These are phyloP conservation scores for Teleopsis dalmanni DNA, from an alignment of 1,140 invertebrate genomes.

Conservation along the genomic window DNA sequence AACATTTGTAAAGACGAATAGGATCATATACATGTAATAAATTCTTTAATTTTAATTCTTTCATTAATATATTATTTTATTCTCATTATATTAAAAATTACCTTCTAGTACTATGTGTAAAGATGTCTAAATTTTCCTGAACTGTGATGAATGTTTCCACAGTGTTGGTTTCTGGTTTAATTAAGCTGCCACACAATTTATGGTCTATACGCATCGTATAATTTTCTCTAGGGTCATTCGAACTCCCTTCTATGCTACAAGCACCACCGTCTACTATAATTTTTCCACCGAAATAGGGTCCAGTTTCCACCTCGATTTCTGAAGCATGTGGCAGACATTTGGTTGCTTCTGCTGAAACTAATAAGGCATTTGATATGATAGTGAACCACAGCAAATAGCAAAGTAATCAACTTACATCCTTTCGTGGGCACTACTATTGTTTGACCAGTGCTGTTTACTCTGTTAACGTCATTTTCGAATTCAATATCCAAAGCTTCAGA, in stretches of 20 bases:
- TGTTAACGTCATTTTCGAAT: constrained; percentile 30
- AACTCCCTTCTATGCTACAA: constrained; percentile 56
- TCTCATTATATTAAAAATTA: too few relatives aligned
- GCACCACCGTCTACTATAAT: constrained; percentile 58
- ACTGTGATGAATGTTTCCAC: constrained; percentile 72
- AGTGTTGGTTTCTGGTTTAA: constrained; percentile 58
- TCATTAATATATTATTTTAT: too few relatives aligned
- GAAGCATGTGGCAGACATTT: constrained; percentile 66
- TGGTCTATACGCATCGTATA: constrained; percentile 69
- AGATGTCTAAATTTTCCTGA: constrained; percentile 70
- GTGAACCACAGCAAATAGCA: not conserved
- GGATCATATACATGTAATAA: constrained; percentile 5
- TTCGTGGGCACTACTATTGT: constrained; percentile 64
- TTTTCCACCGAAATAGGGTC: constrained; percentile 65
- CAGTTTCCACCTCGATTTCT: constrained; percentile 71
- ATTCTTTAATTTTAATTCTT: constrained; percentile 2
- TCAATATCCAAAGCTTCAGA: constrained; percentile 29
- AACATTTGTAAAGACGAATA: not conserved
- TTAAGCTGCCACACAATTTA: constrained; percentile 63
- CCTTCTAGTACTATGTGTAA: constrained; percentile 70
- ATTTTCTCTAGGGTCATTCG: constrained; percentile 56
- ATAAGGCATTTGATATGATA: constrained; percentile 6
- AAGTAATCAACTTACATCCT: constrained; percentile 57
- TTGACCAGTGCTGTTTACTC: constrained; percentile 37
- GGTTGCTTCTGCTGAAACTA: constrained; percentile 69